Percentiles rank a stretch among this genome's conserved stretches.
Conservation (phyloP, 2,888 invertebrate species). For the Camptogramma bilineatum region DNA sequence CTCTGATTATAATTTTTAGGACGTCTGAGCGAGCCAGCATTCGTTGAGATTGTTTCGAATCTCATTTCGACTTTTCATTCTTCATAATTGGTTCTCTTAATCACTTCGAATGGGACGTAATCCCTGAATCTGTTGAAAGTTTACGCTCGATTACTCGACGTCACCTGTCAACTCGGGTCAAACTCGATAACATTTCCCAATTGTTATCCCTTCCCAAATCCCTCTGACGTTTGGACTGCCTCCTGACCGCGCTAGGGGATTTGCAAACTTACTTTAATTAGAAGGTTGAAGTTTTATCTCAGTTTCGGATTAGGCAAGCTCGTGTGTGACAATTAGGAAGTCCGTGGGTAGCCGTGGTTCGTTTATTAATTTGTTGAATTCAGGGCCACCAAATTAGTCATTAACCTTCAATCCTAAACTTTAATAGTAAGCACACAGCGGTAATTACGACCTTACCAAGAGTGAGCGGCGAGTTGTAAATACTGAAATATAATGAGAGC, state of each 20-base stretch:
- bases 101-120: slow-evolving; percentile 32
- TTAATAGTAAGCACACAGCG: background rate
- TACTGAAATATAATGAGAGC: too few species aligned
- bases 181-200: slow-evolving; percentile 45
- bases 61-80: background rate
- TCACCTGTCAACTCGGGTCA: slow-evolving; percentile 49
- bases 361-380: slow-evolving; percentile 1
- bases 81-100: slow-evolving; percentile 22
- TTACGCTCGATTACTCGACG: slow-evolving; percentile 45
- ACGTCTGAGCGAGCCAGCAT: too few species aligned
- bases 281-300: slow-evolving; percentile 38
- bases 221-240: slow-evolving; percentile 28
- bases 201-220: slow-evolving; percentile 39
- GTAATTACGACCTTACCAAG: too few species aligned
- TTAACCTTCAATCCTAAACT: background rate
- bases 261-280: slow-evolving; percentile 41
- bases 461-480: too few species aligned
- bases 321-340: slow-evolving; percentile 22
- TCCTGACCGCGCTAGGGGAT: slow-evolving; percentile 33
- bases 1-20: too few species aligned
- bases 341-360: background rate
- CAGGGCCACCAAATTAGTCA: background rate
- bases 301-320: slow-evolving; percentile 18
- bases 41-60: background rate
- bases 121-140: slow-evolving; percentile 45